A percentile compares a stretch with the other conserved stretches of the same genome.
Evolutionary conservation across 2,113 vertebrate species (phyloP).

Genomic region (Pelvicachromis taeniatus): DNA sequence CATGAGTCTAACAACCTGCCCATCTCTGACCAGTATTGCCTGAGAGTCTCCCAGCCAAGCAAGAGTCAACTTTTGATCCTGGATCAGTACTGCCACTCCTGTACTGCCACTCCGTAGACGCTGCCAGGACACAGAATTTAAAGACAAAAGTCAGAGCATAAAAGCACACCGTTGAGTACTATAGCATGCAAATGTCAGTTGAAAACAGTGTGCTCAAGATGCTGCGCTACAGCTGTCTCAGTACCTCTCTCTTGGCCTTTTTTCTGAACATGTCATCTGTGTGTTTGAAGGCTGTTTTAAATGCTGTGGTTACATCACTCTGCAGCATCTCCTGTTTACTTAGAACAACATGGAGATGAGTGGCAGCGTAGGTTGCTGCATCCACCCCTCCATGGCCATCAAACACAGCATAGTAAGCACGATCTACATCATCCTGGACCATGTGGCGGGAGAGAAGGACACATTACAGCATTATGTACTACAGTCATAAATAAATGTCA

Average conservation of each 20-base stretch:
- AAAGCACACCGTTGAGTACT: background rate
- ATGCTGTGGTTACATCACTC: slow-evolving; percentile 73
- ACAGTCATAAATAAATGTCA: background rate
- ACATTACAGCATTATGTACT: background rate
- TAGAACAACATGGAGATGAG: slow-evolving; percentile 81
- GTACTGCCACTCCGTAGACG: slow-evolving; percentile 90
- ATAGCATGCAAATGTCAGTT: background rate
- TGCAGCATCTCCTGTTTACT: slow-evolving; percentile 74
- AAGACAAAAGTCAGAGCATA: background rate
- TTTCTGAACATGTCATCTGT: slow-evolving; percentile 87
- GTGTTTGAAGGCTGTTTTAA: slow-evolving; percentile 78
- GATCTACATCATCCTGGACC: slow-evolving; percentile 75
- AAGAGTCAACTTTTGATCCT: slow-evolving; percentile 75
- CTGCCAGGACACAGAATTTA: slow-evolving; percentile 55
- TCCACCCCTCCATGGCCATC: slow-evolving; percentile 93
- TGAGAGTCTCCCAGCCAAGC: slow-evolving; percentile 96
- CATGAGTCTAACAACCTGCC: slow-evolving; percentile 82
- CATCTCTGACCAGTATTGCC: slow-evolving; percentile 82
- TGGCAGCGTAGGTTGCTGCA: slow-evolving; percentile 82
- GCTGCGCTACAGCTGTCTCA: background rate
- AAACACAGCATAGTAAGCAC: slow-evolving; percentile 88
- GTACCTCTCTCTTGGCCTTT: slow-evolving; percentile 89
- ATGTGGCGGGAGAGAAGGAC: background rate
- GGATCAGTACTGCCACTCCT: slow-evolving; percentile 80
- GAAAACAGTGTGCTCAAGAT: background rate